Evolutionary conservation across 2,797 vertebrate genomes (phyloP).

Genomic region (Chelon labrosus): DNA sequence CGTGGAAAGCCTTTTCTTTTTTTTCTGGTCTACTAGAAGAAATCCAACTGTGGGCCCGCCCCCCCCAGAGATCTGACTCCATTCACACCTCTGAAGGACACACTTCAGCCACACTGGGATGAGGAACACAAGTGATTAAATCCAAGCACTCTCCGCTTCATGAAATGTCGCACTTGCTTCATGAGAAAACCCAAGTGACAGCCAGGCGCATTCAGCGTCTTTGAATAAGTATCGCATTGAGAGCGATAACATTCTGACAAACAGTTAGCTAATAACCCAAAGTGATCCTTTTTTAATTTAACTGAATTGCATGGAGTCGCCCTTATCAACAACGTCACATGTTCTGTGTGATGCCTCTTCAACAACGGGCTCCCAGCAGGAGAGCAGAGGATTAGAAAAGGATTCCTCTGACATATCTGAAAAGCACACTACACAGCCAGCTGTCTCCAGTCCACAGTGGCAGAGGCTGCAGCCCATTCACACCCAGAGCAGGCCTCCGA

Average conservation of each 20-base stretch:
- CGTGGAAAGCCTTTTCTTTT: conserved; percentile 46
- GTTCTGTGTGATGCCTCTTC: conserved; percentile 68
- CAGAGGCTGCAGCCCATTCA: conserved; percentile 57
- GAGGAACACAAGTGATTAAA: conserved; percentile 70
- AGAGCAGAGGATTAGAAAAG: conserved; percentile 74
- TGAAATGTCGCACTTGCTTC: conserved; percentile 43
- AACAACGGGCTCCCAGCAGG: conserved; percentile 75
- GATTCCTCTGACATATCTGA: conserved; percentile 70
- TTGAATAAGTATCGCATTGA: conserved; percentile 50
- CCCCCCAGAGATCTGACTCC: conserved; percentile 56
- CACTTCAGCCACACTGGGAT: conserved; percentile 55
- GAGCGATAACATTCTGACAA: conserved; percentile 59
- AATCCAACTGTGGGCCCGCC: conserved; percentile 50
- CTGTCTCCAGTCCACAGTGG: conserved; percentile 62
- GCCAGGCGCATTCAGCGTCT: conserved; percentile 43
- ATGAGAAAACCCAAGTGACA: conserved; percentile 51
- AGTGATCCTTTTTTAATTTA: conserved; percentile 73
- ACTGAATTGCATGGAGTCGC: conserved; percentile 51
- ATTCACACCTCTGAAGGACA: conserved; percentile 72
- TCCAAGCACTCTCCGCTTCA: conserved; percentile 40
- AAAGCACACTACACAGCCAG: conserved; percentile 53
- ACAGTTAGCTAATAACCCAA: conserved; percentile 67
- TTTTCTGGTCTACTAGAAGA: conserved; percentile 44
- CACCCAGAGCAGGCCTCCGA: conserved; percentile 46
- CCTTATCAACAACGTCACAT: conserved; percentile 80